Evolutionary conservation across 2,797 vertebrate species (phyloP), one percentile per base, ranked within the genome.

Genomic region (Cryptoprocta ferox): DNA sequence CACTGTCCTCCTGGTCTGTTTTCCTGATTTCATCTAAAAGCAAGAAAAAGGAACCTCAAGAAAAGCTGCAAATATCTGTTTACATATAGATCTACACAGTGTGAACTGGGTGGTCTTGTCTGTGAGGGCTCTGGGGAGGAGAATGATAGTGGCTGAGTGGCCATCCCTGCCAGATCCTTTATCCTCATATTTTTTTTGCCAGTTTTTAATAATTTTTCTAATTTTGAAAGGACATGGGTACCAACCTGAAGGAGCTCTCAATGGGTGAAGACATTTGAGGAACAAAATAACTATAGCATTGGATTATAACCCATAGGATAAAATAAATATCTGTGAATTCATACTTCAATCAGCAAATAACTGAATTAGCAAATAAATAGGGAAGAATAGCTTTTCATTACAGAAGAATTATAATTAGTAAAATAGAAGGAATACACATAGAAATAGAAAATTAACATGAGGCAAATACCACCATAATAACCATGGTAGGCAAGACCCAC

Each of bases 11-110:
- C 35, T 97, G 68, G 89, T 97, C 98, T 0, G 98, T 85, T 2
- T 76, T 80, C 37, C 83, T 97, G 93, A 99, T 99, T 98, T 99
- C 99, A 99, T 99, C 99, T 99, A 90, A 73, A 99, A 93, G 76
- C 84, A 76, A 88, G 48, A 30, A 89, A 93, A 82, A 18, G 3
- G 12, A 59, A 92, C 15, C 61, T 84, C 48, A 84, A 53, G 53
- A 28, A 15, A 85, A 78, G 42, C 9, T 48, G 10, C 21, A 50
- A 16, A 61, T 48, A 76, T 18, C 28, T 10, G 13, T 12, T 8
- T 3, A 35, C 18, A 32, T 32, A n/a, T 4, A 61, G 26, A 42
- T 39, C 8, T 10, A n/a, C 73, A 88, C 21, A 14, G n/a, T 39
- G 79, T 15, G 66, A 91, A 13, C 11, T 71, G 15, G 19, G 11